Evolutionary conservation across 2,113 vertebrate species (phyloP).

Genomic region (Hydrochoerus hydrochaeris): DNA sequence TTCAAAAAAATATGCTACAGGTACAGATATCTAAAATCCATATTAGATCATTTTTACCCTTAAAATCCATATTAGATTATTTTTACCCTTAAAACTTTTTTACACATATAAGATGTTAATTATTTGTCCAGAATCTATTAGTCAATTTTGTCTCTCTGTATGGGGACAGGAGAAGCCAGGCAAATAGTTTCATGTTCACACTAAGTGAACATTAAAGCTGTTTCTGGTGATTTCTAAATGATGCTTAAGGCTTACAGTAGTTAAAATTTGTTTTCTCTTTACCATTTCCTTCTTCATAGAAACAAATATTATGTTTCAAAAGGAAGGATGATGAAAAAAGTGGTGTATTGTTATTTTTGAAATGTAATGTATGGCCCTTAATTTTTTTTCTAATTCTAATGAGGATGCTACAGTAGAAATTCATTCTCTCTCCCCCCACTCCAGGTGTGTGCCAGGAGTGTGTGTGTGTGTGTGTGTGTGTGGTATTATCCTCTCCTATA

Average conservation of each 20-base stretch:
- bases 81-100: not conserved
- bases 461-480: not conserved
- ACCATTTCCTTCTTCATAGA: not conserved
- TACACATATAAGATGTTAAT: not conserved
- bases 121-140: not conserved
- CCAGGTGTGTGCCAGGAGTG: not conserved
- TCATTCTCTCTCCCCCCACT: not conserved
- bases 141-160: not conserved
- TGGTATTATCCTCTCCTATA: not conserved
- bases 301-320: conserved; percentile 12
- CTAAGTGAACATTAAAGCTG: not conserved
- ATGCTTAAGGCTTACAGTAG: not conserved
- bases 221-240: not conserved
- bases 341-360: conserved; percentile 2
- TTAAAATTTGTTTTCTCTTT: conserved; percentile 1
- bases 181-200: not conserved
- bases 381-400: conserved; percentile 28
- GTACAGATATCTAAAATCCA: not conserved
- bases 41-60: not conserved
- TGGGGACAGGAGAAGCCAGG: not conserved
- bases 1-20: not conserved
- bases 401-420: not conserved
- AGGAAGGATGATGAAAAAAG: not conserved
- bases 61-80: not conserved
- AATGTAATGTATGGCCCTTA: not conserved